Conservation (phyloP, 1,140 invertebrate genomes). For the Zaprionus kolodkinae region DNA sequence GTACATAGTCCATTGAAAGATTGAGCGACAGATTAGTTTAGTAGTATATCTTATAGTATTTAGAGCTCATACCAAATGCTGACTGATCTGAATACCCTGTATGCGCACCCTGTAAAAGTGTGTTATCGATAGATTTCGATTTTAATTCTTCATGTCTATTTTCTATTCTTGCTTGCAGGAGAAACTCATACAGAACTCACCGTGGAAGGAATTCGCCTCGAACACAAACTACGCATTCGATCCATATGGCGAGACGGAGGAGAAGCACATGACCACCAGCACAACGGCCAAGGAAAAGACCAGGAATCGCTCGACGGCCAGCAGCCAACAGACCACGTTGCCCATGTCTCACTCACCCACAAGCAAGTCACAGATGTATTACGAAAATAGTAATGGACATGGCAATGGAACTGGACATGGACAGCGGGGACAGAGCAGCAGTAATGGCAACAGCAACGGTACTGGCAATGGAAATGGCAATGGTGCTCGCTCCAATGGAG, state of each 20-base stretch:
- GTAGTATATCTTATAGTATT: conserved; percentile 8
- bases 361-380: conserved; percentile 81
- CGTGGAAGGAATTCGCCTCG: conserved; percentile 94
- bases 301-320: conserved; percentile 60
- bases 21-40: conserved; percentile 29
- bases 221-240: conserved; percentile 96
- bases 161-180: conserved; percentile 86
- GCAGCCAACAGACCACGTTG: conserved; percentile 80
- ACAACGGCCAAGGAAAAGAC: conserved; percentile 75
- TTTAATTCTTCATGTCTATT: not conserved
- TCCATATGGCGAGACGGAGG: conserved; percentile 90
- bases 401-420: conserved; percentile 56
- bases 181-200: conserved; percentile 91
- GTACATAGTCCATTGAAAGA: conserved; percentile 30
- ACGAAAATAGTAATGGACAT: conserved; percentile 69
- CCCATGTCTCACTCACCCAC: conserved; percentile 84
- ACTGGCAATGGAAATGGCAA: conserved; percentile 66
- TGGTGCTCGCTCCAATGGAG: conserved; percentile 60
- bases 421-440: conserved; percentile 55
- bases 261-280: conserved; percentile 86
- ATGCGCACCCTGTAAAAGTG: conserved; percentile 16
- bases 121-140: not conserved
- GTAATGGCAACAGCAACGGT: conserved; percentile 37
- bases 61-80: conserved; percentile 70
- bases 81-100: conserved; percentile 54